Conservation (phyloP, 2,113 vertebrate genomes). For the Phylloscopus trochiloides region DNA sequence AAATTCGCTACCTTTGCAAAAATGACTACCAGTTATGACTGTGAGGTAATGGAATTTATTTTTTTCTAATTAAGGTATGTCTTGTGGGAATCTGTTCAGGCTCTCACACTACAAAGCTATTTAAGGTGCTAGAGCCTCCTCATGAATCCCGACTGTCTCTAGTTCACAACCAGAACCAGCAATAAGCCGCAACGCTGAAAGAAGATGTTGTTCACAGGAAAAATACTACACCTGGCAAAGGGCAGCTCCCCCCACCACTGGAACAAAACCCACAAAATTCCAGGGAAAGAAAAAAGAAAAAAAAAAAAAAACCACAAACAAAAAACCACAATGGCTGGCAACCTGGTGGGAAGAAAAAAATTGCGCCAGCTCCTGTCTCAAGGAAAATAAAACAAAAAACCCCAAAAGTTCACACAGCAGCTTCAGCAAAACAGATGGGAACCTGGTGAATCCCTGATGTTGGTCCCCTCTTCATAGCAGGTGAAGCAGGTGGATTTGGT, state of each 20-base stretch:
- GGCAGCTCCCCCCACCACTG: background rate
- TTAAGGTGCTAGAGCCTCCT: background rate
- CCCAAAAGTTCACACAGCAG: background rate
- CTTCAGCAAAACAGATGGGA: background rate
- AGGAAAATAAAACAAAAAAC: background rate
- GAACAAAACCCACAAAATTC: background rate
- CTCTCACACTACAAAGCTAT: background rate
- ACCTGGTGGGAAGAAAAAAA: background rate
- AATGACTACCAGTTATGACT: background rate
- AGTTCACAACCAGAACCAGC: background rate
- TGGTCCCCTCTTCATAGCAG: background rate
- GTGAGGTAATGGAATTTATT: background rate
- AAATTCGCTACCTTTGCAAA: background rate
- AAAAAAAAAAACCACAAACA: too few relatives aligned
- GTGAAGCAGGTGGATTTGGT: background rate
- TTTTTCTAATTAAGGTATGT: background rate
- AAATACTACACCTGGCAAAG: background rate
- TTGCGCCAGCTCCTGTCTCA: fast-evolving
- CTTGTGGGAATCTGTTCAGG: background rate
- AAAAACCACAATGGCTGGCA: too few relatives aligned
- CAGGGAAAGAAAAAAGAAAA: background rate
- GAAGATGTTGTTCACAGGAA: background rate
- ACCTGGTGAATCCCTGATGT: background rate
- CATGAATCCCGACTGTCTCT: background rate
- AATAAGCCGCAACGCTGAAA: background rate